Conservation (phyloP, 2,113 vertebrate species). For the Tautogolabrus adspersus region DNA sequence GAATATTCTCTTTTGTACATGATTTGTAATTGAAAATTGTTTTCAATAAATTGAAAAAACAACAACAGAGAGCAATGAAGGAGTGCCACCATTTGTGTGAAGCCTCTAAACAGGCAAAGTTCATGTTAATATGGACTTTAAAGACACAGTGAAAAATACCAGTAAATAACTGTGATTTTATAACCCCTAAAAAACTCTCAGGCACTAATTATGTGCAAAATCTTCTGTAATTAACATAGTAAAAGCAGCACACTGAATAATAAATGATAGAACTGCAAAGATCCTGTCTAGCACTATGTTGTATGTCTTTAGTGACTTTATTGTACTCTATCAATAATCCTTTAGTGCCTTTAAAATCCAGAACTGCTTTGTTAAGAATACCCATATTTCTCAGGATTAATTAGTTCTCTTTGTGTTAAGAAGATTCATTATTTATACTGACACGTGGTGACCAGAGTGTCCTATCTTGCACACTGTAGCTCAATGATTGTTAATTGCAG, state of each 20-base stretch:
- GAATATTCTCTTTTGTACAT: too few species aligned
- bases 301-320: not conserved
- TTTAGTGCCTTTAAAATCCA: not conserved
- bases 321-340: not conserved
- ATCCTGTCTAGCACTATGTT: not conserved
- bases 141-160: too few species aligned
- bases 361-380: not conserved
- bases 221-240: not conserved
- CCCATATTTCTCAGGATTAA: not conserved
- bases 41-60: too few species aligned
- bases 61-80: too few species aligned
- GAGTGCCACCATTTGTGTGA: too few species aligned
- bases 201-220: too few species aligned
- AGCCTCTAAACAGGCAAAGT: not conserved
- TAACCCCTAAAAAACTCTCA: too few species aligned
- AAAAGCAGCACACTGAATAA: not conserved
- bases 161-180: too few species aligned
- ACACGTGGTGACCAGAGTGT: not conserved
- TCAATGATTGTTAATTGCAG: slow-evolving; percentile 31
- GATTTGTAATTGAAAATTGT: too few species aligned
- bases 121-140: not conserved
- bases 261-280: not conserved
- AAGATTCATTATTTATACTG: slow-evolving; percentile 3
- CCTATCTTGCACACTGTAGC: not conserved
- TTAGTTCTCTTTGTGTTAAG: not conserved